Conservation (phyloP, 2,888 invertebrate species). For the Automeris io region DNA sequence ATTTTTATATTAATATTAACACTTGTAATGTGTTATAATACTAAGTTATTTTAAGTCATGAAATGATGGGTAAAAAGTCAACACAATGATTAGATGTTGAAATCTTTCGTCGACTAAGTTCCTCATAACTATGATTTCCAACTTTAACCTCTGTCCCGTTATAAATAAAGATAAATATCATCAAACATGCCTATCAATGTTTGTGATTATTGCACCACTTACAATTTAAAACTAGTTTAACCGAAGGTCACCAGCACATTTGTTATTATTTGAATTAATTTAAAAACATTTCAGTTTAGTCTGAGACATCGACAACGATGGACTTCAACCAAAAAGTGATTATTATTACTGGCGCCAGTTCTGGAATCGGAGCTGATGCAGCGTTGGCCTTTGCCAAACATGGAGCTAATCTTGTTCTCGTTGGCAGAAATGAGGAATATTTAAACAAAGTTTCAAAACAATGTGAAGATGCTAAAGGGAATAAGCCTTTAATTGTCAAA, state of each 20-base stretch:
- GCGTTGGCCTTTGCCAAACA: slow-evolving; percentile 81
- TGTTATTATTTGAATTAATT: background rate
- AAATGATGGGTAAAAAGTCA: no score
- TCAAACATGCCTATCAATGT: no score
- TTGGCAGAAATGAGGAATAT: slow-evolving; percentile 82
- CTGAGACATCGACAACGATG: slow-evolving; percentile 38
- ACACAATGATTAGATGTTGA: no score
- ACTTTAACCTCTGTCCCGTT: no score
- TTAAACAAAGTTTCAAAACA: slow-evolving; percentile 78
- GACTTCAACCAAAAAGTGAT: slow-evolving; percentile 78
- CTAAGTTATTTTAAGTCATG: no score
- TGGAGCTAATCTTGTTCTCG: slow-evolving; percentile 80
- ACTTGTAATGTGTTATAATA: no score
- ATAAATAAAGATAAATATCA: no score
- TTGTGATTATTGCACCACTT: background rate
- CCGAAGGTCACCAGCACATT: background rate
- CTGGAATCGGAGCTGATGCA: slow-evolving; percentile 84
- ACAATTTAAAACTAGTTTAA: background rate
- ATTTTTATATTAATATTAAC: no score
- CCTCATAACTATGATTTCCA: no score
- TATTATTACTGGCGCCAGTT: slow-evolving; percentile 82
- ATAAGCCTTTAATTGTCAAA: slow-evolving; percentile 75
- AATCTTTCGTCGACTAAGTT: no score
- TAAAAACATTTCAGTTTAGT: slow-evolving; percentile 2
- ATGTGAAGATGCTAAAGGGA: slow-evolving; percentile 62